Evolutionary conservation across 2,888 invertebrate genomes (phyloP).

Genomic region (Leucania comma): DNA sequence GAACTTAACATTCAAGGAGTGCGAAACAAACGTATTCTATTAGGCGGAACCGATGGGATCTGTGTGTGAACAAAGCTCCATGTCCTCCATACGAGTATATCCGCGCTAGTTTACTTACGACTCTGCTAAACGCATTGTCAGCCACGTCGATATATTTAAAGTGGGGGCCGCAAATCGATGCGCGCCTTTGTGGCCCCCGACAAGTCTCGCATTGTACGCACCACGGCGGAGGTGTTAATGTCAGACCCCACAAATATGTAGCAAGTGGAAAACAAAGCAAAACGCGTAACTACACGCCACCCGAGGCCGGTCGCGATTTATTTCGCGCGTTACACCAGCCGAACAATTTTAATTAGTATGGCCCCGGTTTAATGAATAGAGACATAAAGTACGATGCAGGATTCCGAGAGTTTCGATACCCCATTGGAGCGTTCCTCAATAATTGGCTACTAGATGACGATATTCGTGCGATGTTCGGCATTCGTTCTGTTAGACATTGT

Average conservation of each 20-base stretch:
- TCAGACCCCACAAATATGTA: slow-evolving; percentile 82
- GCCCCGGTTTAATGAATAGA: slow-evolving; percentile 82
- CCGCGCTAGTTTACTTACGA: slow-evolving; percentile 77
- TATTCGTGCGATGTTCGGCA: slow-evolving; percentile 76
- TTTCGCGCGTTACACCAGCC: slow-evolving; percentile 75
- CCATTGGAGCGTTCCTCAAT: slow-evolving; percentile 79
- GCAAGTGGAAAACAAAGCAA: slow-evolving; percentile 77
- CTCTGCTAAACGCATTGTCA: slow-evolving; percentile 72
- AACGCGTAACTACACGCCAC: slow-evolving; percentile 68
- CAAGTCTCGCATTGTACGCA: slow-evolving; percentile 76
- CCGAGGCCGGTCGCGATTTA: slow-evolving; percentile 76
- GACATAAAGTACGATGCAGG: slow-evolving; percentile 78
- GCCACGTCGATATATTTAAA: slow-evolving; percentile 79
- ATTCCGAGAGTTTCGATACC: slow-evolving; percentile 74
- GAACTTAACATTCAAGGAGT: slow-evolving; percentile 56
- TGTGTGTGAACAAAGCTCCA: slow-evolving; percentile 76
- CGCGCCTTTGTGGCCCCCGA: slow-evolving; percentile 78
- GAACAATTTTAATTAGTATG: slow-evolving; percentile 86
- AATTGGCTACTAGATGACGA: slow-evolving; percentile 84
- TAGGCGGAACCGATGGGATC: slow-evolving; percentile 83
- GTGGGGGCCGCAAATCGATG: slow-evolving; percentile 80
- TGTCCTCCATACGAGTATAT: slow-evolving; percentile 79
- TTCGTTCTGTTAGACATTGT: slow-evolving; percentile 72
- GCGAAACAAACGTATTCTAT: slow-evolving; percentile 78
- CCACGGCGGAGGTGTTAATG: slow-evolving; percentile 76